Evolutionary conservation across 2,113 vertebrate species (phyloP).

Genomic region (Psilopsiagon aurifrons): DNA sequence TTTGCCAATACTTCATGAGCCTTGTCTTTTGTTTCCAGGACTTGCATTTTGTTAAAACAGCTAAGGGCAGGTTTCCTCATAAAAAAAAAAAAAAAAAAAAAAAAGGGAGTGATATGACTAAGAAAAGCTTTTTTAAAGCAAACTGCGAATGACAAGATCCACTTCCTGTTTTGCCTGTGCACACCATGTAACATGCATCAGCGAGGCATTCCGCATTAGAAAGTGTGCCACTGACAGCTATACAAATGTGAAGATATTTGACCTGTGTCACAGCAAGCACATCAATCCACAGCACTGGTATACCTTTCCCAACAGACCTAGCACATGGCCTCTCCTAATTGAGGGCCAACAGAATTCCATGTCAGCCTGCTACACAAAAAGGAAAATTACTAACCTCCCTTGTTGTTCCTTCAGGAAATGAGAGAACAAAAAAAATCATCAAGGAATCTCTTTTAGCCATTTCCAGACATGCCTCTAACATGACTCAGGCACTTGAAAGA

Average conservation of each 20-base stretch:
- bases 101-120: not conserved
- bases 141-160: not conserved
- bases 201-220: not conserved
- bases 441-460: constrained; percentile 29
- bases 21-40: not conserved
- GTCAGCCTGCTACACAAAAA: not conserved
- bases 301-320: not conserved
- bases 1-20: not conserved
- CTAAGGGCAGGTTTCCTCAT: not conserved
- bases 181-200: not conserved
- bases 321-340: not conserved
- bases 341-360: not conserved
- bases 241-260: not conserved
- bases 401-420: constrained; percentile 43
- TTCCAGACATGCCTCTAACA: constrained; percentile 47
- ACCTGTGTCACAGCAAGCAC: not conserved
- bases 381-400: not conserved
- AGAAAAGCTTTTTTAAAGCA: not conserved
- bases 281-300: not conserved
- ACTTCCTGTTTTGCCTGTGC: not conserved
- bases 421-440: constrained; percentile 31
- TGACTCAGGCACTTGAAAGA: constrained; percentile 54
- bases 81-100: not conserved
- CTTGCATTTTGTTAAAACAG: not conserved
- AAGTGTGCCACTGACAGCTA: not conserved